Percentiles rank a stretch among this genome's conserved stretches.
Evolutionary conservation across 2,113 vertebrate genomes (phyloP).

Genomic region (Oryctolagus cuniculus): mOryCun1.1 NC_091442.1:111307001-111307500

Average conservation of each 20-base stretch:
- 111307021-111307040: background rate
- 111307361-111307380: background rate
- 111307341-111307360: background rate
- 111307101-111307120: background rate
- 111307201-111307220: background rate
- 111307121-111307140: fast-evolving
- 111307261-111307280: background rate
- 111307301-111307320: background rate
- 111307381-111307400: background rate
- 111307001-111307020: background rate
- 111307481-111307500: background rate
- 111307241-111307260: too few relatives aligned
- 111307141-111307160: background rate
- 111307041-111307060: background rate
- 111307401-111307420: background rate
- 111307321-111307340: background rate
- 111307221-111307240: too few relatives aligned
- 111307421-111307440: background rate
- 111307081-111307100: fast-evolving
- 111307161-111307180: background rate
- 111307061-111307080: background rate
- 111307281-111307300: background rate
- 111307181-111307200: fast-evolving
- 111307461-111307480: too few relatives aligned
- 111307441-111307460: background rate